Percentiles rank a stretch among this genome's conserved stretches.
These are phyloP conservation scores for Rhea pennata DNA, from an alignment of 2,113 vertebrate species.

Conservation along the genomic window DNA sequence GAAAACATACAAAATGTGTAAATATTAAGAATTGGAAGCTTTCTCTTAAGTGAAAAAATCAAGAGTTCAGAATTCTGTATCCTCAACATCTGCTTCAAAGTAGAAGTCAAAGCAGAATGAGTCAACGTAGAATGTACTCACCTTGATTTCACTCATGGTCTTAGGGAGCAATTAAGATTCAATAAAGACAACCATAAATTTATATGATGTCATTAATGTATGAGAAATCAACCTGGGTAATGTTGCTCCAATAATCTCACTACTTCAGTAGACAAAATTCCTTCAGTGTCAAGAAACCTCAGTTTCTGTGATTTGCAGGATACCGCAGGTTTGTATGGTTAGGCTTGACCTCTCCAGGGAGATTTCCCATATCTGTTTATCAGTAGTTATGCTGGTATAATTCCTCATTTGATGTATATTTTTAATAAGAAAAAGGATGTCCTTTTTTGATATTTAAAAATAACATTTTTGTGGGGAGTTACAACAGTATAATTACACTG, in stretches of 20 bases:
- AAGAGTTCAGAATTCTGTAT: background rate
- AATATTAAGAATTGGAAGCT: background rate
- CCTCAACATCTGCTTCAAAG: background rate
- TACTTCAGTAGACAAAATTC: background rate
- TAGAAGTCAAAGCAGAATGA: background rate
- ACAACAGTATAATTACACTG: background rate
- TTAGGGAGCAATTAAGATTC: constrained; percentile 51
- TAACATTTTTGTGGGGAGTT: constrained; percentile 1
- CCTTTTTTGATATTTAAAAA: background rate
- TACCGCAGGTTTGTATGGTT: fast-evolving
- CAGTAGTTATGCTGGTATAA: background rate
- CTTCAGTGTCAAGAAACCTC: background rate
- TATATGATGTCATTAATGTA: constrained; percentile 36
- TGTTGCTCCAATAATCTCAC: background rate
- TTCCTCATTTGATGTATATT: background rate
- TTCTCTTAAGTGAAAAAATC: background rate
- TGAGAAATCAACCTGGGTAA: constrained; percentile 44
- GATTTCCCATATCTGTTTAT: background rate
- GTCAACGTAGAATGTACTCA: background rate
- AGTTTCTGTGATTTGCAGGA: background rate
- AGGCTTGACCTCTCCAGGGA: background rate
- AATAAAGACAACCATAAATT: constrained; percentile 51
- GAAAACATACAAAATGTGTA: background rate
- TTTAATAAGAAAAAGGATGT: background rate
- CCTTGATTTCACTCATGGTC: background rate